Conservation (phyloP, 2,113 vertebrate genomes). For the Zingel zingel region DNA sequence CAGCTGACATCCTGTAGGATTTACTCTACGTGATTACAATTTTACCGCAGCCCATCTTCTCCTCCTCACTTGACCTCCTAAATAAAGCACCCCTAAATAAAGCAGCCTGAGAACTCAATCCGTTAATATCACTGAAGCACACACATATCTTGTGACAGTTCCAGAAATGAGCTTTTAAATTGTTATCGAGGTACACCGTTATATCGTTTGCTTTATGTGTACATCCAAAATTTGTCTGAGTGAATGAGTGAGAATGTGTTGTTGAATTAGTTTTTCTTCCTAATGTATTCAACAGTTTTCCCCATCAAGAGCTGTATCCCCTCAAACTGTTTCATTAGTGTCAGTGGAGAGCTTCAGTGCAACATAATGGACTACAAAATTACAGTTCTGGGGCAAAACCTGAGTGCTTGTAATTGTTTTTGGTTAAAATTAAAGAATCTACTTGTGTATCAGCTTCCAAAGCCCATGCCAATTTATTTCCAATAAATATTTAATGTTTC, state of each 20-base stretch:
- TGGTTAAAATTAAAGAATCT: constrained; percentile 40
- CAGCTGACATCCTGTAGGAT: constrained; percentile 55
- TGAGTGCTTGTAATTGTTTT: neutral
- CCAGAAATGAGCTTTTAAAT: constrained; percentile 56
- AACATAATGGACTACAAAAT: constrained; percentile 38
- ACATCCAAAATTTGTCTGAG: constrained; percentile 31
- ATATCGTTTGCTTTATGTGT: constrained; percentile 34
- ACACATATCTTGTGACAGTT: constrained; percentile 52
- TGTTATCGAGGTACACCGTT: constrained; percentile 44
- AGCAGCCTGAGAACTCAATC: constrained; percentile 55
- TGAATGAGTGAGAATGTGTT: neutral
- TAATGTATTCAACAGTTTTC: constrained; percentile 43
- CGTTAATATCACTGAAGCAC: constrained; percentile 62
- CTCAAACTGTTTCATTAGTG: constrained; percentile 47
- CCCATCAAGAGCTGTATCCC: constrained; percentile 19
- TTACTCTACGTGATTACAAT: constrained; percentile 61
- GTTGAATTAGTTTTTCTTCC: constrained; percentile 32
- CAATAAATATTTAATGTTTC: constrained; percentile 62
- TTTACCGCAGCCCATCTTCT: constrained; percentile 44
- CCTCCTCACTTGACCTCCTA: constrained; percentile 54
- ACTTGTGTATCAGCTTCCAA: constrained; percentile 21
- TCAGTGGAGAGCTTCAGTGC: constrained; percentile 26
- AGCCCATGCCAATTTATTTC: constrained; percentile 21
- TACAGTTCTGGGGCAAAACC: constrained; percentile 27
- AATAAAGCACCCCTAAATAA: constrained; percentile 66